Base-by-base conservation (phyloP, 2,888 invertebrate species). In the Caprella mutica region DNA sequence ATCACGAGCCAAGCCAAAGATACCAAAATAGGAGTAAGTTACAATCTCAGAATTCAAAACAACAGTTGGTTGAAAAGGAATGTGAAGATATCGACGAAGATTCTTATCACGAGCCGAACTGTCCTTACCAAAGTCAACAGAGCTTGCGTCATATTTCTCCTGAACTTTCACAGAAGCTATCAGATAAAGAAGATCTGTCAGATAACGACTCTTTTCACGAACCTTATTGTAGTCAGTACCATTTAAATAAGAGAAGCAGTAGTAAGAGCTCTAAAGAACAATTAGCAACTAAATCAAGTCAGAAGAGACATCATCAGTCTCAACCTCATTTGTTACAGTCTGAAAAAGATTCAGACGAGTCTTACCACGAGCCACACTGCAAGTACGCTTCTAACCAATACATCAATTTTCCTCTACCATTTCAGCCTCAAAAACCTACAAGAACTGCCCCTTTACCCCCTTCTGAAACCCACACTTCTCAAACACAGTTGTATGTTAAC, bases 151-250 rank as follows among this genome's bases (percentile, higher is more conserved):
- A 27, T n/a, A 21, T n/a, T 44, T 27, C 48, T 3, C 29, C 48
- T 5, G 5, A 27, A n/a, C 30, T 30, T 30, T 27, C 29, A 29
- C 30, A 48, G 1, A 48, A 48, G 23, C 14, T 14, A 14, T 48
- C 26, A 12, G 48, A 48, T 8, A 29, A n/a, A 4, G 17, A 27
- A 29, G n/a, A n/a, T n/a, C n/a, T n/a, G n/a, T n/a, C n/a, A n/a
- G 48, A 48, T 30, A 48, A 48, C 48, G 48, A 48, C 30, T 48
- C 48, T 5, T 48, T 30, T n/a, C 48, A 48, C 48, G 48, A 48
- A n/a, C 48, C 48, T 21, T 48, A 26, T n/a, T 48, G 48, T 30
- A 48, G 48, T 17, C 48, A 48, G n/a, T 48, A 48, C 48, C 48
- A 48, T 30, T 17, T 30, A 6, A n/a, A 48, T 21, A 48, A 48